Conservation (phyloP, 2,888 invertebrate species). For the Heliconius hortense region DNA sequence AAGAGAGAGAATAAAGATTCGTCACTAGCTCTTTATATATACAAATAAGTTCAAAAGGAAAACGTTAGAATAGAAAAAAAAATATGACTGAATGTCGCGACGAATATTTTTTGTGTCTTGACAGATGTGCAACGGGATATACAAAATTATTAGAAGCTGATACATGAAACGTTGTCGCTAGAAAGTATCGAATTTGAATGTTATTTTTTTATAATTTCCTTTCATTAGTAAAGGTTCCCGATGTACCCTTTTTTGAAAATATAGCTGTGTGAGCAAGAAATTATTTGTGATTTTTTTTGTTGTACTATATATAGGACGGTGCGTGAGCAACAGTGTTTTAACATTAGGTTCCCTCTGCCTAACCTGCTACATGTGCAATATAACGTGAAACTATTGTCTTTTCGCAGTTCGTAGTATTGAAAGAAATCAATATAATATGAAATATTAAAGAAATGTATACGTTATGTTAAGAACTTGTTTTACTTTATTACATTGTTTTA, state of each 20-base stretch:
- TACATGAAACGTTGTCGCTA: slow-evolving; percentile 70
- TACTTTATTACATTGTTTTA: too few species aligned
- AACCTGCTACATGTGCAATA: too few species aligned
- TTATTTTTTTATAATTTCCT: slow-evolving; percentile 28
- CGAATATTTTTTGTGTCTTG: slow-evolving; percentile 61
- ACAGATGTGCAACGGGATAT: slow-evolving; percentile 77
- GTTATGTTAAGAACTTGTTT: too few species aligned
- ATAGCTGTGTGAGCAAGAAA: background rate
- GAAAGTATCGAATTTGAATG: slow-evolving; percentile 68
- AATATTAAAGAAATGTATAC: too few species aligned
- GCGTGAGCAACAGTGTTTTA: too few species aligned
- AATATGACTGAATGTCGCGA: slow-evolving; percentile 54
- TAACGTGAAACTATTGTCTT: too few species aligned
- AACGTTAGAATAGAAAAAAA: background rate
- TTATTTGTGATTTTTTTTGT: background rate
- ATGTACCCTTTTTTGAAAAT: background rate
- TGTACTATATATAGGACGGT: background rate
- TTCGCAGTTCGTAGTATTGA: too few species aligned
- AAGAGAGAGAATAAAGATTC: background rate
- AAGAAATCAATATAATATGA: too few species aligned
- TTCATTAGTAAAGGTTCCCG: slow-evolving; percentile 11
- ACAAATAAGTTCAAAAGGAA: background rate
- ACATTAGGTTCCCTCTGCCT: too few species aligned
- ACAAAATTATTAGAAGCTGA: slow-evolving; percentile 72
- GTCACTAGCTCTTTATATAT: background rate